Percentiles rank a stretch among this genome's conserved stretches.
Evolutionary conservation across 2,888 invertebrate genomes (phyloP).

Genomic region (Anodontia alba): DNA sequence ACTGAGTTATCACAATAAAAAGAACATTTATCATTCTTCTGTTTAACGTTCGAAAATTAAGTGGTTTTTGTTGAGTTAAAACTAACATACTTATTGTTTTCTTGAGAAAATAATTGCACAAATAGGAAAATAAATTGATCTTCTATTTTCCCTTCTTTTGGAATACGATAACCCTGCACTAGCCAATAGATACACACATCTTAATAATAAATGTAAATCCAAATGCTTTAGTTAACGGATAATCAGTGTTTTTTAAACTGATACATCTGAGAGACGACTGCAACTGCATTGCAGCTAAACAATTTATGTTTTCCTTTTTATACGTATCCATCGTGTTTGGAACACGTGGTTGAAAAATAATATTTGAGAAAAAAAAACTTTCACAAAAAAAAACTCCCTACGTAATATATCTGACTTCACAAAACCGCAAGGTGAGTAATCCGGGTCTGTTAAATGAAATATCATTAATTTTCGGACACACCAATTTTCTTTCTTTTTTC

Average conservation of each 20-base stretch:
- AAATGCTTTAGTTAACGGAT: no score
- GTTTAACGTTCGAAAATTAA: neutral
- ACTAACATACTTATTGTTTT: no score
- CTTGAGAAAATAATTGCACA: no score
- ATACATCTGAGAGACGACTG: neutral
- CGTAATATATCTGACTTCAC: no score
- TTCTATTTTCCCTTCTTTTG: no score
- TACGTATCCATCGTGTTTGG: neutral
- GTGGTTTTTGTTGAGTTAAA: neutral
- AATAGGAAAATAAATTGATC: no score
- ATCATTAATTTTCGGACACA: slow-evolving; percentile 8
- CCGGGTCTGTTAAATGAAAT: neutral
- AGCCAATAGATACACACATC: no score
- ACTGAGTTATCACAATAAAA: neutral
- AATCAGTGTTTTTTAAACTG: neutral
- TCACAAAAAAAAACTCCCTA: neutral
- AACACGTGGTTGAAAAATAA: neutral
- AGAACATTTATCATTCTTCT: neutral
- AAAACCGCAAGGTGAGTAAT: no score
- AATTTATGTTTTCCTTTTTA: neutral
- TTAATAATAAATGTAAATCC: no score
- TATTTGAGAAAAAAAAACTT: no score
- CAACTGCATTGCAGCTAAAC: neutral
- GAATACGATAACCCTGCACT: no score
- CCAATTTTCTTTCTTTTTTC: neutral